These are phyloP conservation scores for Sciurus vulgaris DNA, from an alignment of 2,797 vertebrate genomes.

Conservation along the genomic window DNA sequence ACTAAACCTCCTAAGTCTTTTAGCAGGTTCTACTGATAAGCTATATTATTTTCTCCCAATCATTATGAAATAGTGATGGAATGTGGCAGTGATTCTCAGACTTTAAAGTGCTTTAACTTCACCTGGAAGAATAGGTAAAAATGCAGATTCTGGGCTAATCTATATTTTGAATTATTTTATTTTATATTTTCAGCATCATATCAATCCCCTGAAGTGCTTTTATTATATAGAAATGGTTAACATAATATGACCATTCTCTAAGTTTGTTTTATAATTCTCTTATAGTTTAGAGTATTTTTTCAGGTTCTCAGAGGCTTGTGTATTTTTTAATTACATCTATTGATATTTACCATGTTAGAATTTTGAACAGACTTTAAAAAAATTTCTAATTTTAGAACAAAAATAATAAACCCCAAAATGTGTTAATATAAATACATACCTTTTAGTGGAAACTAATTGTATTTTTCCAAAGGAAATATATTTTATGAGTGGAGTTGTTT, in stretches of 20 bases:
- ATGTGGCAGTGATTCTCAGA: not conserved
- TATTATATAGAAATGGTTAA: not conserved
- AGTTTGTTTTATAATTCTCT: not conserved
- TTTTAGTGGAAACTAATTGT: not conserved
- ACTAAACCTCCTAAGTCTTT: not conserved
- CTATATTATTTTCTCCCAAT: not conserved
- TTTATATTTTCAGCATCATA: not conserved
- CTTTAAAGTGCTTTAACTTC: not conserved
- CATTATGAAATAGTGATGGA: not conserved
- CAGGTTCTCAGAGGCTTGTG: not conserved
- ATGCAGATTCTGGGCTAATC: not conserved
- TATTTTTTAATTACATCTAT: not conserved
- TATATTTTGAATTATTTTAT: not conserved
- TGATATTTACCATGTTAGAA: not conserved
- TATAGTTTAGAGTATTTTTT: not conserved
- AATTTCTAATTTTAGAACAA: not conserved
- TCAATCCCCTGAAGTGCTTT: not conserved
- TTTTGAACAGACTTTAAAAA: not conserved
- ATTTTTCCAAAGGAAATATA: constrained; percentile 20
- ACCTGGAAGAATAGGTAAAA: not conserved
- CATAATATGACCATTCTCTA: not conserved
- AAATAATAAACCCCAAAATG: not conserved
- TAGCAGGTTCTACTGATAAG: not conserved
- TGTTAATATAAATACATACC: not conserved
- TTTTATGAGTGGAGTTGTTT: not conserved